phyloP scores from a whole-genome alignment of 2,797 vertebrate species.

The Adrianichthys oophorus region DNA sequence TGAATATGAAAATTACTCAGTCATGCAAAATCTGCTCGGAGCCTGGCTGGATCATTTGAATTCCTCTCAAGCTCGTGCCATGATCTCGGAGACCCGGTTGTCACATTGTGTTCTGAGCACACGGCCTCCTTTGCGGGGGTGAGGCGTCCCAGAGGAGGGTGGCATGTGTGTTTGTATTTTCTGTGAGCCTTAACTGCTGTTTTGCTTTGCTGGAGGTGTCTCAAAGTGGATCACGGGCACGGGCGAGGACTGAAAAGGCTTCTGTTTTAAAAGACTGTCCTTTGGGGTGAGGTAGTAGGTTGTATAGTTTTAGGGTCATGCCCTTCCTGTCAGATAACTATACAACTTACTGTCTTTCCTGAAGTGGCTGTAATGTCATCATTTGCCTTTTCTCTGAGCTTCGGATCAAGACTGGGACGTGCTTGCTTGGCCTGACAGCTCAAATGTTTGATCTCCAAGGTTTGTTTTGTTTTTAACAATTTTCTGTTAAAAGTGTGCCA shows the following conservation, averaged over 20 bases:
- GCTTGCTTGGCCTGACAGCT: not conserved
- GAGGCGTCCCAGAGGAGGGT: conserved; percentile 39
- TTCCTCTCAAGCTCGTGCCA: conserved; percentile 24
- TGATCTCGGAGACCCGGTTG: conserved; percentile 55
- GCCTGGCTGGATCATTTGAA: conserved; percentile 52
- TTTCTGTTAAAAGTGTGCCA: not conserved
- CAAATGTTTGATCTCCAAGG: conserved; percentile 10
- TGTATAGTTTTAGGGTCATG: conserved; percentile 99
- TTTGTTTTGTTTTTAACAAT: not conserved
- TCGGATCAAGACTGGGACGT: conserved; percentile 27
- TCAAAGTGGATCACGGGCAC: conserved; percentile 46
- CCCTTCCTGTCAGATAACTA: conserved; percentile 99
- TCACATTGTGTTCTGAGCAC: conserved; percentile 45
- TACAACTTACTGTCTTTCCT: conserved; percentile 99
- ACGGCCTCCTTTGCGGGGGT: conserved; percentile 15
- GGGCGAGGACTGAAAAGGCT: conserved; percentile 29
- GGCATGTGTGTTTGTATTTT: conserved; percentile 53
- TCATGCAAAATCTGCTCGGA: conserved; percentile 40
- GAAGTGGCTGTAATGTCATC: conserved; percentile 95
- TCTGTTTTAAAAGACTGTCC: conserved; percentile 80
- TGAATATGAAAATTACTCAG: conserved; percentile 51
- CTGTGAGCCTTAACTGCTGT: conserved; percentile 61
- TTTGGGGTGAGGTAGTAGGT: conserved; percentile 99
- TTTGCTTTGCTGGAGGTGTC: conserved; percentile 50
- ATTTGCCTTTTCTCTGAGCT: conserved; percentile 24